Percentiles rank a stretch among this genome's conserved stretches.
phyloP scores from a whole-genome alignment of 2,113 vertebrate genomes.

The Pomatostomus ruficeps region DNA sequence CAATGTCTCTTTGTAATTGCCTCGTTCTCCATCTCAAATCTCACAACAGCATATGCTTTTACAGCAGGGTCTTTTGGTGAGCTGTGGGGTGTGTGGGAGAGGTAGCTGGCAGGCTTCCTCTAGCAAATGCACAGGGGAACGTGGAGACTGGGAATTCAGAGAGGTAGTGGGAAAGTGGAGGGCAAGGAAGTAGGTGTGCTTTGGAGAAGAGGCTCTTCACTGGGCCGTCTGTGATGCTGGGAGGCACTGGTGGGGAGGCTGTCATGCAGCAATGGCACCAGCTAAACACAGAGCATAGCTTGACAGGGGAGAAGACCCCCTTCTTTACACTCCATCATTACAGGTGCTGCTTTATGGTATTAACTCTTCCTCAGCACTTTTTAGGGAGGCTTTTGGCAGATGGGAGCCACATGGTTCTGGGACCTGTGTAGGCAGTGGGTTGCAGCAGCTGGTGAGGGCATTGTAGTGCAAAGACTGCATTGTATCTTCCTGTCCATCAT shows the following conservation, averaged over 20 bases:
- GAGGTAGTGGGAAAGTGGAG: background rate
- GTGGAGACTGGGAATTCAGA: background rate
- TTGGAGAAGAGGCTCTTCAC: background rate
- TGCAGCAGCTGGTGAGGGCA: background rate
- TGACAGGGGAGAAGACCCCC: background rate
- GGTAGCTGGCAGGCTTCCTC: background rate
- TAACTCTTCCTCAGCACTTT: background rate
- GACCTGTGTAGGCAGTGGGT: background rate
- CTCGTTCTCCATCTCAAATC: background rate
- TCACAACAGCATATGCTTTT: background rate
- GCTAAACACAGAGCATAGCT: background rate
- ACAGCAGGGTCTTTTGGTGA: background rate
- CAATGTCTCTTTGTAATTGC: background rate
- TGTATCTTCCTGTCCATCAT: background rate
- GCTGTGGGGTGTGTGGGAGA: background rate
- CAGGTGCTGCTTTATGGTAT: background rate
- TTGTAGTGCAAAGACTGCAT: background rate
- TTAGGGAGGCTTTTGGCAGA: background rate
- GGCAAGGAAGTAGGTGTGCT: background rate
- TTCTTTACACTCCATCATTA: background rate
- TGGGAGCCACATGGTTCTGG: background rate
- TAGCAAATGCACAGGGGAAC: background rate
- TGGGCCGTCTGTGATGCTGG: background rate
- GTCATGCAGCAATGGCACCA: background rate
- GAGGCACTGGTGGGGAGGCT: background rate